These are phyloP conservation scores for Epinephelus fuscoguttatus DNA, from an alignment of 2,113 vertebrate species.

Conservation along the genomic window DNA sequence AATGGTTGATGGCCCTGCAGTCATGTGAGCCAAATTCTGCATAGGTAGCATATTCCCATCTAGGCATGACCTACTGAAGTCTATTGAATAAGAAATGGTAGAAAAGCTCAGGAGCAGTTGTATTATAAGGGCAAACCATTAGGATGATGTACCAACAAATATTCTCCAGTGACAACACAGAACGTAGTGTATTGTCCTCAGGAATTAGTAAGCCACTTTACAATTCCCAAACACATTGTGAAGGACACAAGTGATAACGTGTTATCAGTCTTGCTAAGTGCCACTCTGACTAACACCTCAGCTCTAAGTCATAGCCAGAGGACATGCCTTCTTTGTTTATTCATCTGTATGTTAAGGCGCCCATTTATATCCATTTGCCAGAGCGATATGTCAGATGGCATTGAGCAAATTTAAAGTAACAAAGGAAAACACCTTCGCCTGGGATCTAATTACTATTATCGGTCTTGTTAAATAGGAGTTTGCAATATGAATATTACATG, in stretches of 20 bases:
- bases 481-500: constrained; percentile 70
- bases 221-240: constrained; percentile 45
- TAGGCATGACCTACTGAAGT: not conserved
- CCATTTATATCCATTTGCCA: constrained; percentile 73
- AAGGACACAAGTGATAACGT: constrained; percentile 65
- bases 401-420: constrained; percentile 59
- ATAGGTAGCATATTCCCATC: not conserved
- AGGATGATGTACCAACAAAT: constrained; percentile 32
- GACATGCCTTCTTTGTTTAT: constrained; percentile 68
- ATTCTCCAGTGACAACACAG: constrained; percentile 18
- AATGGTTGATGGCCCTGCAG: not conserved
- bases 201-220: constrained; percentile 48
- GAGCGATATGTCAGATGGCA: constrained; percentile 59
- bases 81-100: not conserved
- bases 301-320: constrained; percentile 55
- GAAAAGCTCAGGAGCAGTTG: not conserved
- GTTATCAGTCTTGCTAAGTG: constrained; percentile 66
- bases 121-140: constrained; percentile 11
- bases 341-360: constrained; percentile 57
- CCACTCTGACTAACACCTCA: constrained; percentile 49
- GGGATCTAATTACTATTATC: constrained; percentile 72
- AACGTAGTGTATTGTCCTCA: constrained; percentile 15
- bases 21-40: not conserved
- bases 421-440: constrained; percentile 71
- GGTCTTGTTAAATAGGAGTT: constrained; percentile 73